These are phyloP conservation scores for Drosophila melanosoma DNA, from an alignment of 2,888 invertebrate genomes.

Conservation along the genomic window DNA sequence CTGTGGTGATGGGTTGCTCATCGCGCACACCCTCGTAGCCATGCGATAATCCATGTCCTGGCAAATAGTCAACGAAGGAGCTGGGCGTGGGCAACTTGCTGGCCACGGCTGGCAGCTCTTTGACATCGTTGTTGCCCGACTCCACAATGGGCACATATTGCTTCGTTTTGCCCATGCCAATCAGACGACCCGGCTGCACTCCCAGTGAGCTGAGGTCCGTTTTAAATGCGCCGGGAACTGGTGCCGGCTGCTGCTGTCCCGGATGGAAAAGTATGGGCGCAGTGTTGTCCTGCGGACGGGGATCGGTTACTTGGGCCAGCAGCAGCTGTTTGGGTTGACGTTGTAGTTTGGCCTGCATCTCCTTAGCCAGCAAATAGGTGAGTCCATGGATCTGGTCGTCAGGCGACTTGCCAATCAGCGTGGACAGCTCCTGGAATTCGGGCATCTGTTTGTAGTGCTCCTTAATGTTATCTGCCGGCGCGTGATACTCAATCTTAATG, in stretches of 20 bases:
- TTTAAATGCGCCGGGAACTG: slow-evolving; percentile 19
- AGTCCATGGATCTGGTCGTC: slow-evolving; percentile 86
- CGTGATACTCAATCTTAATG: slow-evolving; percentile 78
- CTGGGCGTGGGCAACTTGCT: slow-evolving; percentile 63
- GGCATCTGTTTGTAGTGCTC: slow-evolving; percentile 77
- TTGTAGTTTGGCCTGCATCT: slow-evolving; percentile 80
- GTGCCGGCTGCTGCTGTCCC: slow-evolving; percentile 13
- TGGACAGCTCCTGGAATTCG: slow-evolving; percentile 84
- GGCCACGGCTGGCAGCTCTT: slow-evolving; percentile 19
- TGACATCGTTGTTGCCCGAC: slow-evolving; percentile 66
- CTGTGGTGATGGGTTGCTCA: slow-evolving; percentile 42
- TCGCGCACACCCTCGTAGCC: slow-evolving; percentile 78
- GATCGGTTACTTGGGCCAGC: slow-evolving; percentile 23
- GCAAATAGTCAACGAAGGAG: slow-evolving; percentile 65
- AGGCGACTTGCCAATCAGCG: slow-evolving; percentile 86
- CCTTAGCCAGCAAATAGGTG: slow-evolving; percentile 85
- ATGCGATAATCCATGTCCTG: slow-evolving; percentile 78
- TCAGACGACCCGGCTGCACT: slow-evolving; percentile 68
- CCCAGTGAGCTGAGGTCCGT: slow-evolving; percentile 48
- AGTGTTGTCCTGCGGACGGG: slow-evolving; percentile 80
- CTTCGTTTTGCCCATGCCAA: slow-evolving; percentile 81
- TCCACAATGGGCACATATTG: slow-evolving; percentile 82
- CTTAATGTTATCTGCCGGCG: slow-evolving; percentile 63
- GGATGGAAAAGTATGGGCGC: slow-evolving; percentile 83
- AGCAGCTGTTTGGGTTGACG: slow-evolving; percentile 65